Evolutionary conservation across 1,140 invertebrate genomes (phyloP).

Genomic region (Araneus ventricosus): DNA sequence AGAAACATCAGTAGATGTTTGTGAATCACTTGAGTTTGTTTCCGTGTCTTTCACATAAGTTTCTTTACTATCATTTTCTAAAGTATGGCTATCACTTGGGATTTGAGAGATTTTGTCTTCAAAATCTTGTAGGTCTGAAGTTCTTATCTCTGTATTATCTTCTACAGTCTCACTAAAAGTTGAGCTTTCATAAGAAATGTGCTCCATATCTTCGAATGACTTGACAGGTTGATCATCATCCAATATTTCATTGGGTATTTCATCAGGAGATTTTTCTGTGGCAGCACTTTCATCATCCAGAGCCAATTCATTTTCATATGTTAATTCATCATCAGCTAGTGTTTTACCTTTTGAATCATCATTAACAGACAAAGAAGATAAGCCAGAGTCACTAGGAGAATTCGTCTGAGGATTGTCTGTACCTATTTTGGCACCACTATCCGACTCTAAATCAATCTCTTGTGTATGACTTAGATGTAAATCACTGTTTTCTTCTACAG

Average conservation of each 20-base stretch:
- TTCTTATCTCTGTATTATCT: neutral
- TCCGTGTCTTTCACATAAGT: neutral
- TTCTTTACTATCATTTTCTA: neutral
- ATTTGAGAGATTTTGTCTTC: neutral
- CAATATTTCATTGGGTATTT: constrained; percentile 56
- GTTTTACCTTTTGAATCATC: constrained; percentile 62
- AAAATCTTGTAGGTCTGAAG: neutral
- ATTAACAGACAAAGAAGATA: constrained; percentile 45
- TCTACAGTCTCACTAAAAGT: neutral
- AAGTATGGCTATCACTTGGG: neutral
- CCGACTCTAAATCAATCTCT: constrained; percentile 25
- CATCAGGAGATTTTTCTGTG: constrained; percentile 66
- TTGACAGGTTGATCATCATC: constrained; percentile 35
- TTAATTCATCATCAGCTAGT: constrained; percentile 59
- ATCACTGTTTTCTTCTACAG: neutral
- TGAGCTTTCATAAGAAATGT: neutral
- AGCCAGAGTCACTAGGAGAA: constrained; percentile 66
- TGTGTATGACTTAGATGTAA: neutral
- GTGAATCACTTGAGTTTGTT: neutral
- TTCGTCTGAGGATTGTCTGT: constrained; percentile 59
- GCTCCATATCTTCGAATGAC: constrained; percentile 37
- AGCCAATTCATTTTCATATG: constrained; percentile 53
- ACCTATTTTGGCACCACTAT: constrained; percentile 51
- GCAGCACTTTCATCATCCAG: constrained; percentile 63
- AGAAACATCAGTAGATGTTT: neutral